phyloP scores from a whole-genome alignment of 2,888 invertebrate species.

The Phyllotreta cruciferae region DNA sequence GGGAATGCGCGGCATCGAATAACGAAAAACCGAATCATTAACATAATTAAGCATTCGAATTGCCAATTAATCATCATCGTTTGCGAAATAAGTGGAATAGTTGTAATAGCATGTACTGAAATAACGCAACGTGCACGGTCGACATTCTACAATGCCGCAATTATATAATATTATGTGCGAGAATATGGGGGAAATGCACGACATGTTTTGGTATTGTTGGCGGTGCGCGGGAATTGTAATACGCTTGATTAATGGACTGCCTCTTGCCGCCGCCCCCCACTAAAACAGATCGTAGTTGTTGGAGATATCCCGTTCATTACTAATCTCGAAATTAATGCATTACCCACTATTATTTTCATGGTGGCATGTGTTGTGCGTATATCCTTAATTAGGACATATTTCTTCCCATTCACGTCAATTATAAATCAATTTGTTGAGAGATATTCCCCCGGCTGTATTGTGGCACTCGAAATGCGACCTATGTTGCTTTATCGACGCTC shows the following conservation, averaged over 20 bases:
- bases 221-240: conserved; percentile 43
- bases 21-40: too few species aligned
- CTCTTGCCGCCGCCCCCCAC: conserved; percentile 26
- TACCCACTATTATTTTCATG: conserved; percentile 37
- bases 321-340: conserved; percentile 43
- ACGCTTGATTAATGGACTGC: conserved; percentile 42
- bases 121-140: conserved; percentile 18
- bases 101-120: conserved; percentile 17
- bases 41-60: too few species aligned
- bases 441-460: conserved; percentile 18
- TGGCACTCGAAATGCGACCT: conserved; percentile 11
- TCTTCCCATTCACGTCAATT: conserved; percentile 31
- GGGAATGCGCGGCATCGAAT: too few species aligned
- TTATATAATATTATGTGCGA: conserved; percentile 33
- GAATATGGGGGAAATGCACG: conserved; percentile 32
- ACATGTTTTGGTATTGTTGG: conserved; percentile 43
- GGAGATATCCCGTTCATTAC: conserved; percentile 40
- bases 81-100: conserved; percentile 1
- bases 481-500: conserved; percentile 12
- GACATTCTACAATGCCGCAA: conserved; percentile 24
- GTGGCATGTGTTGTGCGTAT: conserved; percentile 33
- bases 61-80: neutral
- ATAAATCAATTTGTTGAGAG: conserved; percentile 29
- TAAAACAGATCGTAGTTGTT: conserved; percentile 40
- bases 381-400: conserved; percentile 38